These are phyloP conservation scores for Okamejei kenojei DNA, from an alignment of 2,797 vertebrate genomes.

Conservation along the genomic window DNA sequence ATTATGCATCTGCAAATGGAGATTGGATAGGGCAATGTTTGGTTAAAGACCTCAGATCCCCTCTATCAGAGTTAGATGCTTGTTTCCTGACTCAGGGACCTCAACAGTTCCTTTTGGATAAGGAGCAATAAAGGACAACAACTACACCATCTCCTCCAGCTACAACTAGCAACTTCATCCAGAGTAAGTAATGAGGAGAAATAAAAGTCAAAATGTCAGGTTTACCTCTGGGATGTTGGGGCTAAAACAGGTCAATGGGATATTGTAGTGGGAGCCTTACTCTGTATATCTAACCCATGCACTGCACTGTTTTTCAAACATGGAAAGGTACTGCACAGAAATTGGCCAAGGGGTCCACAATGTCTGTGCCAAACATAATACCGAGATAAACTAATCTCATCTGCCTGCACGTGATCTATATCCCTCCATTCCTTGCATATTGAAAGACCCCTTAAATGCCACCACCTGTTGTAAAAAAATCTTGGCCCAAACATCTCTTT, in stretches of 20 bases:
- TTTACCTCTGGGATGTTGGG: neutral
- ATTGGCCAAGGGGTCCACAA: too few relatives aligned
- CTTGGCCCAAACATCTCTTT: too few relatives aligned
- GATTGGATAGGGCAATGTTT: too few relatives aligned
- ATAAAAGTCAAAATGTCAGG: neutral
- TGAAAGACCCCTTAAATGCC: too few relatives aligned
- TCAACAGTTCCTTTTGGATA: neutral
- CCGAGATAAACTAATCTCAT: too few relatives aligned
- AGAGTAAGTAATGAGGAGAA: neutral
- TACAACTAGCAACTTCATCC: neutral
- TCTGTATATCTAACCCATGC: neutral
- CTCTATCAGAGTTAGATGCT: neutral
- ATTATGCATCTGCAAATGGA: neutral
- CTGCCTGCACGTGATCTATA: too few relatives aligned
- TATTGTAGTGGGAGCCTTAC: neutral
- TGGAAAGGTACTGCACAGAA: too few relatives aligned
- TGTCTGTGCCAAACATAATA: too few relatives aligned
- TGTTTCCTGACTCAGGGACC: neutral
- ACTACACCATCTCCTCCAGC: neutral
- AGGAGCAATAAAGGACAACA: neutral
- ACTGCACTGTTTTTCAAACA: neutral
- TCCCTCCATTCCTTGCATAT: too few relatives aligned
- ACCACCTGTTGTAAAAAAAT: too few relatives aligned
- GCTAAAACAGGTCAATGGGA: neutral
- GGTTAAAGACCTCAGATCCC: neutral